Percentiles rank a stretch among this genome's conserved stretches.
These are phyloP conservation scores for Toxotes chatareus DNA, from an alignment of 2,113 vertebrate genomes.

Conservation along the genomic window DNA sequence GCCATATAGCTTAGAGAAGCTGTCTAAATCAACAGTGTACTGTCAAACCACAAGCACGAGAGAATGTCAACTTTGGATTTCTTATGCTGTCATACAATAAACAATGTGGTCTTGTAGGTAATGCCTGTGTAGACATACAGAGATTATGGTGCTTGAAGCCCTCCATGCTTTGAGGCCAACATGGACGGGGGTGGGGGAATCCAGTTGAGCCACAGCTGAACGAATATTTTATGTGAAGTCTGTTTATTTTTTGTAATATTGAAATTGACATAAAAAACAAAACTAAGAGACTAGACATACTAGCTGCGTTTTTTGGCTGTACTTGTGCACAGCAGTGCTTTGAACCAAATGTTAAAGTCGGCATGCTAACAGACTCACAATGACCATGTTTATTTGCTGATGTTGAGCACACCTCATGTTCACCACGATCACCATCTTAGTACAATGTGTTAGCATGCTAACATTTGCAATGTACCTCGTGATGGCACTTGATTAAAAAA, in stretches of 20 bases:
- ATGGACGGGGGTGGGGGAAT: not conserved
- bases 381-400: not conserved
- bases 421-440: not conserved
- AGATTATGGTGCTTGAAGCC: not conserved
- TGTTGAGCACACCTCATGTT: not conserved
- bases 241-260: not conserved
- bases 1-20: not conserved
- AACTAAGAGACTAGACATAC: not conserved
- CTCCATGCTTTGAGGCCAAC: not conserved
- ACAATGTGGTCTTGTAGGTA: not conserved
- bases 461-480: not conserved
- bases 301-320: not conserved
- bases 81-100: not conserved
- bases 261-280: not conserved
- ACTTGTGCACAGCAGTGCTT: not conserved
- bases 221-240: not conserved
- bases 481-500: not conserved
- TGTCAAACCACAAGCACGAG: constrained; percentile 3
- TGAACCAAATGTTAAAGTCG: not conserved
- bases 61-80: constrained; percentile 19
- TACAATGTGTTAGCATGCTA: not conserved
- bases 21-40: not conserved
- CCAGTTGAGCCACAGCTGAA: not conserved
- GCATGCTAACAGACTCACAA: not conserved
- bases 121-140: not conserved